A percentile compares a stretch with the other conserved stretches of the same genome.
Evolutionary conservation across 2,797 vertebrate genomes (phyloP).

Genomic region (Bucorvus abyssinicus): DNA sequence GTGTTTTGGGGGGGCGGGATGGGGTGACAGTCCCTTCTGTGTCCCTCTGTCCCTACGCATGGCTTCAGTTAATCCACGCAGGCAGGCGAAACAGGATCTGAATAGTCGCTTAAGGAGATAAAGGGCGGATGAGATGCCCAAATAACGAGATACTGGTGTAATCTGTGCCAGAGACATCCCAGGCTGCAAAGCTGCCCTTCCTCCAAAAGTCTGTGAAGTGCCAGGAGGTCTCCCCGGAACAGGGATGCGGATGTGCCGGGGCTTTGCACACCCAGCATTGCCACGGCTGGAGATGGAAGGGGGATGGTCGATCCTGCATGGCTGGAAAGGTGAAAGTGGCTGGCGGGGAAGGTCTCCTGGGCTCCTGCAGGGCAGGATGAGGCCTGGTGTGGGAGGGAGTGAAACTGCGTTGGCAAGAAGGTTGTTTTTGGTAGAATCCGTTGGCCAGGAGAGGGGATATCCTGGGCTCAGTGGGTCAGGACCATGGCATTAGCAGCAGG

Average conservation of each 20-base stretch:
- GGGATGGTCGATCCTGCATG: fast-evolving
- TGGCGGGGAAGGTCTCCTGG: fast-evolving
- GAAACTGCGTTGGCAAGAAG: background rate
- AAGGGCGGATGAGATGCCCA: background rate
- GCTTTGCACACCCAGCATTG: background rate
- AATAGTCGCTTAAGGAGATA: background rate
- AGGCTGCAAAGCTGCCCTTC: background rate
- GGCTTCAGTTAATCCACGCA: background rate
- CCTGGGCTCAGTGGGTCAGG: fast-evolving
- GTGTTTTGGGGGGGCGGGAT: too few relatives aligned
- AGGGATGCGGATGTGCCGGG: fast-evolving
- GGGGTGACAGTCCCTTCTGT: background rate
- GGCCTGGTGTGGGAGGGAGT: fast-evolving
- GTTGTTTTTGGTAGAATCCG: background rate
- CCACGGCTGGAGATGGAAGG: fast-evolving
- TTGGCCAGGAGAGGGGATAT: background rate
- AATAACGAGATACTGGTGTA: background rate
- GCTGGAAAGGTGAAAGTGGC: background rate
- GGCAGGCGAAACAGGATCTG: background rate
- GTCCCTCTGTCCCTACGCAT: fast-evolving
- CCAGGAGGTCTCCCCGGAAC: background rate
- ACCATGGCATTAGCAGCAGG: background rate
- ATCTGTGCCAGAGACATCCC: fast-evolving
- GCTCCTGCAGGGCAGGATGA: background rate
- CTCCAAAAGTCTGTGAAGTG: background rate